Conservation (phyloP, 1,140 invertebrate genomes). For the Drosophila pachea region DNA sequence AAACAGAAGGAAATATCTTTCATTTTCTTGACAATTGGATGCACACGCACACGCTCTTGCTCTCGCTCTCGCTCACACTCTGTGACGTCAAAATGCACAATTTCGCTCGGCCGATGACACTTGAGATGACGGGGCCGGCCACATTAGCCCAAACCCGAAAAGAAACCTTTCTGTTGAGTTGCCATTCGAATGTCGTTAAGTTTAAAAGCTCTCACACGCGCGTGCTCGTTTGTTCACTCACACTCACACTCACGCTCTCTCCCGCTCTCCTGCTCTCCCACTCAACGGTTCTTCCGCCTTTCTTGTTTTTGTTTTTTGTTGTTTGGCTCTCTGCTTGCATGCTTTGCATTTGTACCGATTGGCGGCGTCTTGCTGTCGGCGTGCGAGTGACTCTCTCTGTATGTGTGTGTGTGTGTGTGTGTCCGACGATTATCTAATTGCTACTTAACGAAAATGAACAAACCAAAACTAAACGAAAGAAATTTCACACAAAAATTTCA, state of each 20-base stretch:
- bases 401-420: constrained; percentile 1
- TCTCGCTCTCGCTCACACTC: background rate
- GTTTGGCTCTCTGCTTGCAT: background rate
- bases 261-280: background rate
- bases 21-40: constrained; percentile 5
- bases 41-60: background rate
- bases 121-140: constrained; percentile 5
- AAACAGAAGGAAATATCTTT: constrained; percentile 17
- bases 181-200: constrained; percentile 20
- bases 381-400: background rate
- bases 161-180: background rate
- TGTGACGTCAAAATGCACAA: background rate
- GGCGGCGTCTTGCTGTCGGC: constrained; percentile 3
- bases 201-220: background rate
- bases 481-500: constrained; percentile 5
- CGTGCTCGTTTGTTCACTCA: background rate
- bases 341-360: constrained; percentile 23
- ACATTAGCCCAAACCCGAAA: constrained; percentile 7
- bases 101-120: constrained; percentile 30
- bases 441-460: constrained; percentile 17
- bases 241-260: background rate
- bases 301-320: background rate
- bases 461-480: background rate
- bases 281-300: background rate
- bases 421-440: constrained; percentile 30